A percentile compares a stretch with the other conserved stretches of the same genome.
Evolutionary conservation across 53 echinoderm and acorn worm species (phyloP).

Genomic region (Temnopleurus reevesii): DNA sequence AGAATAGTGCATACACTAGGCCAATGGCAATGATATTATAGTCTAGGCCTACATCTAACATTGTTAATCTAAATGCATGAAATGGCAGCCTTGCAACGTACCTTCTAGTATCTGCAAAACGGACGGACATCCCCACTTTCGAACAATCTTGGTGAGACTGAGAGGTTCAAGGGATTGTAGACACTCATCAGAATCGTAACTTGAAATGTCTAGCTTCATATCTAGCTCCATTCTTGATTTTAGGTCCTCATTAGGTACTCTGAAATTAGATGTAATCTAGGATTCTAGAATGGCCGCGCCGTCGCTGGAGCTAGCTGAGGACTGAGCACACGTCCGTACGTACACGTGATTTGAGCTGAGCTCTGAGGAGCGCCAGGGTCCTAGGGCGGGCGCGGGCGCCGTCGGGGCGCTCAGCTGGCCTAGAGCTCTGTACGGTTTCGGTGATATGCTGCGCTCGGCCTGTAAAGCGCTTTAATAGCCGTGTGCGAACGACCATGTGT

Average conservation of each 20-base stretch:
- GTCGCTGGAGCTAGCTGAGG: too few relatives aligned
- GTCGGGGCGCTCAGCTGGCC: neutral
- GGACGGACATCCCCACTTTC: neutral
- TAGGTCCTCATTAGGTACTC: neutral
- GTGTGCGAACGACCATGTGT: neutral
- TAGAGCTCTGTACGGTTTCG: too few relatives aligned
- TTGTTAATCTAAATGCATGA: neutral
- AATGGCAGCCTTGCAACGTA: conserved; percentile 5
- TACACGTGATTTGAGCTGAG: too few relatives aligned
- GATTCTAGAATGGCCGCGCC: neutral
- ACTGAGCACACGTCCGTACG: too few relatives aligned
- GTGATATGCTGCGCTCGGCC: too few relatives aligned
- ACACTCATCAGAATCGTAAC: neutral
- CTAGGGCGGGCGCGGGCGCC: neutral
- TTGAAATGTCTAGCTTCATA: neutral
- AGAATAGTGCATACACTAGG: too few relatives aligned
- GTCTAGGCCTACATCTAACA: neutral
- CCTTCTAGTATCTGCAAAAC: neutral
- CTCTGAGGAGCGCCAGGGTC: neutral
- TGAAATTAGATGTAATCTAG: neutral
- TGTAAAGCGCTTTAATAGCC: neutral
- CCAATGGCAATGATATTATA: neutral
- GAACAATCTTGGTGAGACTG: neutral
- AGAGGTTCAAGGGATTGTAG: too few relatives aligned
- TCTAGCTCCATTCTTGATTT: neutral